A percentile compares a stretch with the other conserved stretches of the same genome.
Conservation (phyloP, 2,113 vertebrate species). For the Megaceryle torquata region DNA sequence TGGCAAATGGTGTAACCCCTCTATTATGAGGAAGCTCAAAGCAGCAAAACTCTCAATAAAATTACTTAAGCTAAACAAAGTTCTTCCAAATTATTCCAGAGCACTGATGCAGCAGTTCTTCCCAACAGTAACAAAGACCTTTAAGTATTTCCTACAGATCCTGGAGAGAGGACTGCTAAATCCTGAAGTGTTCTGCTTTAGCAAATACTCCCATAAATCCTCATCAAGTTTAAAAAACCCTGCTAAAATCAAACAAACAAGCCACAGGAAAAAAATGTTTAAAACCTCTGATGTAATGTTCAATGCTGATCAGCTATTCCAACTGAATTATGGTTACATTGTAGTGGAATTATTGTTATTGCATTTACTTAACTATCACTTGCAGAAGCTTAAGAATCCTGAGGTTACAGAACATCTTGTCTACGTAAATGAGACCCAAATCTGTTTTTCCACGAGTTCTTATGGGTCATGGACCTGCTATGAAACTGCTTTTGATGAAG, state of each 20-base stretch:
- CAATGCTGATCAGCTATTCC: background rate
- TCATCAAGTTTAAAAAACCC: background rate
- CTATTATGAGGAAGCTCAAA: background rate
- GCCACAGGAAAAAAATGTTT: background rate
- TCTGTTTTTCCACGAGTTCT: slow-evolving; percentile 58
- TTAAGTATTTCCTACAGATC: slow-evolving; percentile 27
- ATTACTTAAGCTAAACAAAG: slow-evolving; percentile 18
- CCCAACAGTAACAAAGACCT: slow-evolving; percentile 17
- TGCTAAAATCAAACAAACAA: slow-evolving; percentile 31
- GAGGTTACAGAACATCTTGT: slow-evolving; percentile 38
- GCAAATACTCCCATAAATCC: slow-evolving; percentile 26
- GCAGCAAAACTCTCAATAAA: slow-evolving; percentile 1
- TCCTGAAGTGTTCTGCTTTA: slow-evolving; percentile 4
- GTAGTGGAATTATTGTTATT: background rate
- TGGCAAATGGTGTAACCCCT: background rate
- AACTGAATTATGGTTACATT: background rate
- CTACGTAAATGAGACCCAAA: slow-evolving; percentile 46
- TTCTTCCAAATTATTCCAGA: slow-evolving; percentile 8
- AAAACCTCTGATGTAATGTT: background rate
- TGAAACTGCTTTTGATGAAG: slow-evolving; percentile 62
- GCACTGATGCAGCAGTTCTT: background rate
- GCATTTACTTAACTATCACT: background rate
- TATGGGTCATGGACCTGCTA: slow-evolving; percentile 58
- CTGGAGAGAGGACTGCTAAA: slow-evolving; percentile 5
- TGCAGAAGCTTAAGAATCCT: slow-evolving; percentile 19